Evolutionary conservation across 1,140 invertebrate species (phyloP), one percentile per base, ranked within the genome.

Genomic region (Lethocerus indicus): DNA sequence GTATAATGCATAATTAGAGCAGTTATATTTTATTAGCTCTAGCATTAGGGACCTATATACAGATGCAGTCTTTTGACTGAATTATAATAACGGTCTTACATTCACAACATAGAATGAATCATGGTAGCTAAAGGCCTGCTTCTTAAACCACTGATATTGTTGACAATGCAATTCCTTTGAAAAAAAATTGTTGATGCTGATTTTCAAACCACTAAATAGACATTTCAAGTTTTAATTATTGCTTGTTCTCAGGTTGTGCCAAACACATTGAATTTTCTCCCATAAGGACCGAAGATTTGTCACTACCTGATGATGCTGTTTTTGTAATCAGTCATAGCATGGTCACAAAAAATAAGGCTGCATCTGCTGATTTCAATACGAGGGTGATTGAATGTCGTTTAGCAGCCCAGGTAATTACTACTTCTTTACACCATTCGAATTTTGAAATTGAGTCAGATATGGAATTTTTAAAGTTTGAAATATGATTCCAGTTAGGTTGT

Each of bases 181-280:
- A n/a, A n/a, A n/a, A n/a, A n/a, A n/a, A n/a, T n/a, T n/a, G n/a
- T n/a, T n/a, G n/a, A n/a, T n/a, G n/a, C n/a, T n/a, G n/a, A n/a
- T n/a, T n/a, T n/a, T n/a, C n/a, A n/a, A n/a, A n/a, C n/a, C n/a
- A n/a, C n/a, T n/a, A n/a, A n/a, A n/a, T n/a, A n/a, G n/a, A n/a
- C n/a, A n/a, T n/a, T n/a, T 39, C 23, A 1, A 50, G 37, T 47
- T 26, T 48, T 21, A 47, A 24, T 47, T 9, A 42, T 45, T 20
- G 27, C 16, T n/a, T 29, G 6, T 36, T 56, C 56, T 28, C 54
- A 81, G 81, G 83, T 53, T 79, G 74, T 58, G 89, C 89, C 1
- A 87, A 90, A 63, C 72, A 89, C 53, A 98, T 99, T 56, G 83
- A 94, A 57, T 99, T 96, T 69, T 77, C 90, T 61, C 95, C 95